Base-by-base conservation (phyloP, 1,140 invertebrate species). In the Drosophila setifemur region DNA sequence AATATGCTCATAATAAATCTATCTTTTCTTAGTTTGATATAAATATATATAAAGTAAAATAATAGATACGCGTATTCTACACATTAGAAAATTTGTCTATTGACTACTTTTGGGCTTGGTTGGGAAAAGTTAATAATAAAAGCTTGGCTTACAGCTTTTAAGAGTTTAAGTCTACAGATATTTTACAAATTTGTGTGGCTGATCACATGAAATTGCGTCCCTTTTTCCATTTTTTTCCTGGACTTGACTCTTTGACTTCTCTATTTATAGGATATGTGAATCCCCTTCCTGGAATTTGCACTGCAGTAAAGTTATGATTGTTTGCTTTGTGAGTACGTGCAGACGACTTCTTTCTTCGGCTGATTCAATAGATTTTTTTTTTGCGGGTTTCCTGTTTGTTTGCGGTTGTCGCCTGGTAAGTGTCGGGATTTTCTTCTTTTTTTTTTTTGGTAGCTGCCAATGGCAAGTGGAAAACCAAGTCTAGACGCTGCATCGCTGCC, bases 321-420 rank as follows among this genome's bases (percentile, higher is more conserved):
- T 68, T 77, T 72, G 70, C 60, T 47, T 47, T 72, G 53, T 42
- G 50, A 57, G 68, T 64, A 78, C 68, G 69, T 73, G 74, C 54
- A 73, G 71, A 72, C 61, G 39, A 57, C 69, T 57, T 54, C 23
- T 14, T 54, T 45, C 25, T 44, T 19, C 33, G 29, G 39, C 52
- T 50, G 54, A 47, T 37, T 45, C 50, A 49, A 52, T 31, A 23
- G 45, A 49, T 25, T 64, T 57, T 50, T 25, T 64, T 57, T 50
- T 39, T 26, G 25, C 21, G 40, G 72, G 47, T 54, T 75, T 52
- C 66, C 61, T 76, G 73, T 54, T 66, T 58, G 69, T 73, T 78
- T 78, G 48, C 40, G 71, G 45, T 68, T 58, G 54, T 52, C 45
- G 53, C 60, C 57, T 52, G 49, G 58, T 47, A 75, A 74, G 66